Conservation (phyloP, 2,113 vertebrate genomes). For the Noctilio leporinus region DNA sequence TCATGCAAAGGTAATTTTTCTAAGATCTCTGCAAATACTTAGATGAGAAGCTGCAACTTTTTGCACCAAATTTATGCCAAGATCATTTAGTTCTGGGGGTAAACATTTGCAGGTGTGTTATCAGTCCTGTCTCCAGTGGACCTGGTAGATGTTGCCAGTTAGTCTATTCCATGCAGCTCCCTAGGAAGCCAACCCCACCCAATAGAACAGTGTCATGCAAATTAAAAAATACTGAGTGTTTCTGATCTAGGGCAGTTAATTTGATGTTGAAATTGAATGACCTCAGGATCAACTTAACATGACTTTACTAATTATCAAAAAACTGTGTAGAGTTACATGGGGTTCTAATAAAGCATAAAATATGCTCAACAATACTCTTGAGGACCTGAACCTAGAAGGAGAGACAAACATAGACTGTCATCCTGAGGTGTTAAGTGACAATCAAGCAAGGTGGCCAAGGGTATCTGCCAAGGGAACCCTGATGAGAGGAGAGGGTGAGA, state of each 20-base stretch:
- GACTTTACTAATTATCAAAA: background rate
- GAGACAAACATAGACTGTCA: background rate
- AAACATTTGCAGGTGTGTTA: background rate
- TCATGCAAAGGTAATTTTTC: background rate
- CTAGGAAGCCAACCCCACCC: background rate
- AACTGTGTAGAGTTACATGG: background rate
- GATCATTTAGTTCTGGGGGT: background rate
- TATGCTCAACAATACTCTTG: too few species aligned
- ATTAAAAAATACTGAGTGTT: background rate
- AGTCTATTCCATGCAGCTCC: background rate
- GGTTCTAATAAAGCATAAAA: background rate
- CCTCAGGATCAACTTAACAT: background rate
- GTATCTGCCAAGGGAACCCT: background rate
- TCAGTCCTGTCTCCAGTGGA: background rate
- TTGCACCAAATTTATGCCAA: background rate
- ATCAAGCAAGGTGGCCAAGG: background rate
- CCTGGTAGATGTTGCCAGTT: rapidly evolving
- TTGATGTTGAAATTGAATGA: background rate
- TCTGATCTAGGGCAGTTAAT: background rate
- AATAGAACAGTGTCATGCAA: background rate
- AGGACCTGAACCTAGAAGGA: background rate
- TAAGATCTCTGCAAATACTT: background rate
- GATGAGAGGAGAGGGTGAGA: background rate
- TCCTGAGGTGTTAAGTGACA: background rate
- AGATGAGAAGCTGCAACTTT: background rate